A percentile compares a stretch with the other conserved stretches of the same genome.
Conservation (phyloP, 2,113 vertebrate genomes). For the Cyanoramphus novaezelandiae region DNA sequence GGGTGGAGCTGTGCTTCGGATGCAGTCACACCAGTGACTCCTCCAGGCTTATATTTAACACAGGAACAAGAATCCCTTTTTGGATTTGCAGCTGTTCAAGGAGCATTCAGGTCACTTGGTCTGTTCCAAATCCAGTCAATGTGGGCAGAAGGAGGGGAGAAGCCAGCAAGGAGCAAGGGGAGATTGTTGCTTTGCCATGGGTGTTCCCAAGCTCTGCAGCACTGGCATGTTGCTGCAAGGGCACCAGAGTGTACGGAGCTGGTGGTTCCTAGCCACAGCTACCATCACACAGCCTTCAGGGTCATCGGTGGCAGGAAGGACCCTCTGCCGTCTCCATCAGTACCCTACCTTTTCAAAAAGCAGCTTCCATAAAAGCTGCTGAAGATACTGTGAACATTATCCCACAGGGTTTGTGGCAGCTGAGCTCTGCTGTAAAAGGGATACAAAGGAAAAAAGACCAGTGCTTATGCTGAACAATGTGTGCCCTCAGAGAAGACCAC, state of each 20-base stretch:
- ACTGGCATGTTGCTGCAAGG: background rate
- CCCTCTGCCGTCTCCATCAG: background rate
- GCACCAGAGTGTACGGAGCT: background rate
- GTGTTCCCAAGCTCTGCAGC: background rate
- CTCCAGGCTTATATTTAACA: background rate
- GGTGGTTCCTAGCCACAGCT: background rate
- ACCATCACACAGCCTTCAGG: background rate
- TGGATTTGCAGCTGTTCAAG: background rate
- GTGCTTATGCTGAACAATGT: background rate
- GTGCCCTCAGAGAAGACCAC: constrained; percentile 20
- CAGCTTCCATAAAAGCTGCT: background rate
- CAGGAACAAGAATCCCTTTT: background rate
- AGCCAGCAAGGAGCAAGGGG: background rate
- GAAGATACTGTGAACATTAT: background rate
- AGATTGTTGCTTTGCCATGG: background rate
- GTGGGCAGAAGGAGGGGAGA: background rate
- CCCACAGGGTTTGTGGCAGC: background rate
- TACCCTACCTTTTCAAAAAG: background rate
- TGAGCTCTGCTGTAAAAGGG: background rate
- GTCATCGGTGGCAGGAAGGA: rapidly evolving
- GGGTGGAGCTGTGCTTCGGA: background rate
- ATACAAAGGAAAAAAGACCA: background rate
- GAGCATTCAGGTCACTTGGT: background rate
- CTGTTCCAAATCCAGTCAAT: background rate
- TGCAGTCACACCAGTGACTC: background rate